These are phyloP conservation scores for Molorchus minor DNA, from an alignment of 2,888 invertebrate genomes.

Conservation along the genomic window DNA sequence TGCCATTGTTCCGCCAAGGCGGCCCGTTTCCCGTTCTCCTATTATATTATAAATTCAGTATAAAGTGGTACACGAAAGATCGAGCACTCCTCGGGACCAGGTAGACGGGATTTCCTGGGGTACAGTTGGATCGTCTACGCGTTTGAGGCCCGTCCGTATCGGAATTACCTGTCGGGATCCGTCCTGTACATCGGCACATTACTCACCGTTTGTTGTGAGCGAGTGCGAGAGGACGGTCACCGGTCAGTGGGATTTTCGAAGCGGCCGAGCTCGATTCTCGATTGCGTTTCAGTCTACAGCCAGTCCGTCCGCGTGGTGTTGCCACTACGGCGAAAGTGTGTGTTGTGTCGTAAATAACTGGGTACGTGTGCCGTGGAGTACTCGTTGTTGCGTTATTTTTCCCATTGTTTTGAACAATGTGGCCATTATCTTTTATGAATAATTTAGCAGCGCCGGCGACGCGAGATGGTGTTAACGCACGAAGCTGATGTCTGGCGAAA, in stretches of 20 bases:
- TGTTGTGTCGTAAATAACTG: neutral
- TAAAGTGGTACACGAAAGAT: conserved; percentile 17
- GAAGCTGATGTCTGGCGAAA: neutral
- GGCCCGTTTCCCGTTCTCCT: neutral
- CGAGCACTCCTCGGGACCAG: conserved; percentile 11
- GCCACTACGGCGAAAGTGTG: neutral
- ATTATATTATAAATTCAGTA: conserved; percentile 4
- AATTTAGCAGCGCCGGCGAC: neutral
- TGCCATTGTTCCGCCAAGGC: neutral
- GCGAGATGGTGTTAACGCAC: neutral
- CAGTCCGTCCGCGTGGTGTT: neutral
- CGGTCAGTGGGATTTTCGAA: neutral
- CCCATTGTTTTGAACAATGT: conserved; percentile 18
- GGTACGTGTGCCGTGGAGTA: neutral
- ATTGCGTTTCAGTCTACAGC: neutral
- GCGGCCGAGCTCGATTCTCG: neutral
- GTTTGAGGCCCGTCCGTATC: no score
- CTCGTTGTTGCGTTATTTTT: conserved; percentile 3
- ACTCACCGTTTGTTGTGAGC: conserved; percentile 7
- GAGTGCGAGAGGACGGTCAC: conserved; percentile 3
- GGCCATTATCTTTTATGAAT: conserved; percentile 10
- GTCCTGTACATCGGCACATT: conserved; percentile 13
- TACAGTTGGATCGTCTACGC: no score
- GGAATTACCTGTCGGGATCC: conserved; percentile 26
- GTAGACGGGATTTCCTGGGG: conserved; percentile 26